Percentiles rank a stretch among this genome's conserved stretches.
These are phyloP conservation scores for Hypothenemus hampei DNA, from an alignment of 1,140 invertebrate genomes.

Conservation along the genomic window DNA sequence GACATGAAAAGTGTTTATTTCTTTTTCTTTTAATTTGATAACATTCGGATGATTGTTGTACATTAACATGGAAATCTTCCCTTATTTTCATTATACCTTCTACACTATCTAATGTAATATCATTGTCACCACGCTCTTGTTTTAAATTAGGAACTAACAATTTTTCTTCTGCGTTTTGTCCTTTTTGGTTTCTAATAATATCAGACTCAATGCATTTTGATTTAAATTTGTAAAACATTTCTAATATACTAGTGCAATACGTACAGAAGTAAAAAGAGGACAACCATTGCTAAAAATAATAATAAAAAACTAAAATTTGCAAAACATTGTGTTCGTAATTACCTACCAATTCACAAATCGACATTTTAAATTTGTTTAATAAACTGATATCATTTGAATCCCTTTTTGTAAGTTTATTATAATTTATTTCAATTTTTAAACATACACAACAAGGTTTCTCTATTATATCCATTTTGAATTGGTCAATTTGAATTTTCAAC, in stretches of 20 bases:
- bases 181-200: neutral
- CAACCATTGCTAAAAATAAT: constrained; percentile 18
- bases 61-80: too few species aligned
- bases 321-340: neutral
- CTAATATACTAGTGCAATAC: constrained; percentile 11
- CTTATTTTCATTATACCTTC: too few species aligned
- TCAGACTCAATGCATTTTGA: constrained; percentile 24
- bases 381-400: constrained; percentile 1
- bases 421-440: neutral
- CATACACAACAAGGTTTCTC: constrained; percentile 7
- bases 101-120: too few species aligned
- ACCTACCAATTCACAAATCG: constrained; percentile 15
- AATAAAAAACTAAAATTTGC: constrained; percentile 1
- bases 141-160: too few species aligned
- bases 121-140: too few species aligned
- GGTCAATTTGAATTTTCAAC: too few species aligned
- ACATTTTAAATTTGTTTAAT: constrained; percentile 5
- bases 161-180: too few species aligned
- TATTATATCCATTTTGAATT: too few species aligned
- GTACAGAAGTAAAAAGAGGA: constrained; percentile 16
- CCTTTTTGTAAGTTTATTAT: constrained; percentile 3
- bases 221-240: constrained; percentile 18
- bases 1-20: constrained; percentile 25
- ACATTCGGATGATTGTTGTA: too few species aligned
- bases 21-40: constrained; percentile 8